phyloP scores from a whole-genome alignment of 2,888 invertebrate genomes.

The Agelastica alni region DNA sequence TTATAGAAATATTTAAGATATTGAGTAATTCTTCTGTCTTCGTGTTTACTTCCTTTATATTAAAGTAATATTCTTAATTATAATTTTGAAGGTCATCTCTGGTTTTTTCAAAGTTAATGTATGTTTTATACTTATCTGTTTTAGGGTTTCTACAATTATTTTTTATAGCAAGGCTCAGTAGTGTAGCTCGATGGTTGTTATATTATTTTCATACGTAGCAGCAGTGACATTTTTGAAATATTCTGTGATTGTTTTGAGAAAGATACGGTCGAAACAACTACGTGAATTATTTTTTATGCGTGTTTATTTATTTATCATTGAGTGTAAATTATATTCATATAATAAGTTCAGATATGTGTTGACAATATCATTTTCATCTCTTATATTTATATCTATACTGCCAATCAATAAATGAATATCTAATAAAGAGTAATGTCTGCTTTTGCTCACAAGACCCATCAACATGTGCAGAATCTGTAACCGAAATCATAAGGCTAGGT shows the following conservation, averaged over 20 bases:
- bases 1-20: no score
- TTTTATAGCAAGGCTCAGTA: no score
- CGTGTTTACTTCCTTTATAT: neutral
- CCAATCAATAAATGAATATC: no score
- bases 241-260: neutral
- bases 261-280: no score
- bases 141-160: neutral
- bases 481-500: no score
- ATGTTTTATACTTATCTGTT: neutral
- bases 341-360: constrained; percentile 10
- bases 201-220: no score
- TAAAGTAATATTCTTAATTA: neutral
- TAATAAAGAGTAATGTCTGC: no score
- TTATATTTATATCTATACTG: constrained; percentile 18
- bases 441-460: no score
- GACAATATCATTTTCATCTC: constrained; percentile 11
- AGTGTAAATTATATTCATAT: constrained; percentile 17
- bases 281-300: constrained; percentile 11
- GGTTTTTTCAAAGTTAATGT: neutral
- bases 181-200: no score
- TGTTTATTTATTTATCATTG: constrained; percentile 21
- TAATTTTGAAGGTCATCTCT: neutral
- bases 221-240: neutral
- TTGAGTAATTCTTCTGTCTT: neutral
- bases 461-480: no score